phyloP scores from a whole-genome alignment of 2,113 vertebrate genomes.

The Pituophis catenifer region DNA sequence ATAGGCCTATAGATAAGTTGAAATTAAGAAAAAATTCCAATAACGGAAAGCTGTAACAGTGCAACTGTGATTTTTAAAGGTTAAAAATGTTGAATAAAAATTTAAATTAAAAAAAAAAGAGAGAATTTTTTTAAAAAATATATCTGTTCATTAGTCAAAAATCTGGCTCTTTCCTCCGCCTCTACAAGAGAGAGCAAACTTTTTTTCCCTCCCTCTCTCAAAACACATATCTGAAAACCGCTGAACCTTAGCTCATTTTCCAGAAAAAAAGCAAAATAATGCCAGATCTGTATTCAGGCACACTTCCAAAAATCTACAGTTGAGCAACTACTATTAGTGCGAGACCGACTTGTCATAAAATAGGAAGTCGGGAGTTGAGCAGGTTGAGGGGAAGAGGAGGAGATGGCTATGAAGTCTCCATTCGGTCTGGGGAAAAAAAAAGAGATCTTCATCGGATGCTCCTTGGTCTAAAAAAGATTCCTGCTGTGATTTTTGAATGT shows the following conservation, averaged over 20 bases:
- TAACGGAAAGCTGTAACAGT: too few species aligned
- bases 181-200: background rate
- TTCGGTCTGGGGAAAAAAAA: background rate
- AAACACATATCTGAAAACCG: background rate
- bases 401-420: background rate
- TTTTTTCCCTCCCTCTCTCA: background rate
- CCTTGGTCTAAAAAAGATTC: background rate
- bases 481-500: background rate
- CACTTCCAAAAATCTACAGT: background rate
- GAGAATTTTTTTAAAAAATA: background rate
- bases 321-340: background rate
- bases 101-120: background rate
- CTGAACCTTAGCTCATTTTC: background rate
- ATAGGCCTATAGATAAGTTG: too few species aligned
- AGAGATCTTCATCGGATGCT: background rate
- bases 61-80: too few species aligned
- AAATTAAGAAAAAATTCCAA: too few species aligned
- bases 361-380: background rate
- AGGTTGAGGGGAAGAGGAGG: background rate
- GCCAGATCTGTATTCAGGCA: background rate
- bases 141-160: rapidly evolving
- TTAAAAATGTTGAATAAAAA: too few species aligned
- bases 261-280: background rate
- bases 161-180: rapidly evolving
- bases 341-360: background rate